Evolutionary conservation across 2,888 invertebrate species (phyloP).

Genomic region (Cecidostiba fungosa): DNA sequence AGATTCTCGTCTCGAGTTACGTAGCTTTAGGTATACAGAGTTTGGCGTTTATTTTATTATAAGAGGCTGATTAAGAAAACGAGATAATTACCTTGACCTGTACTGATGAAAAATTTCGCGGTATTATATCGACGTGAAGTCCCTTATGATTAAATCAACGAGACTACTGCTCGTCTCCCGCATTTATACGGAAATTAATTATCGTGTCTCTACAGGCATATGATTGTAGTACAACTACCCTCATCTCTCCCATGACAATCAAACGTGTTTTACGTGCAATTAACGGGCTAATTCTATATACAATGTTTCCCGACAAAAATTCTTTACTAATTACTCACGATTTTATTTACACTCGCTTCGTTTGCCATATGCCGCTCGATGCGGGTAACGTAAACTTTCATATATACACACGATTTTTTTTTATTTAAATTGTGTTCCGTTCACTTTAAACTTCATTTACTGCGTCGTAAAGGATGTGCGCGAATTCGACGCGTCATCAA

Average conservation of each 20-base stretch:
- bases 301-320: too few relatives aligned
- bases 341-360: not conserved
- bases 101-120: not conserved
- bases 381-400: not conserved
- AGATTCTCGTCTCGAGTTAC: not conserved
- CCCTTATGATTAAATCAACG: not conserved
- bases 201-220: not conserved
- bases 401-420: too few relatives aligned
- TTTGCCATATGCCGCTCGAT: not conserved
- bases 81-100: not conserved
- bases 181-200: conserved; percentile 45
- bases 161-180: not conserved
- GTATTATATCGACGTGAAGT: not conserved
- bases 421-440: too few relatives aligned
- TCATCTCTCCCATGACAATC: conserved; percentile 28
- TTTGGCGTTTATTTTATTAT: not conserved
- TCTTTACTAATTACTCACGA: not conserved
- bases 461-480: not conserved
- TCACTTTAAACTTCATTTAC: too few relatives aligned
- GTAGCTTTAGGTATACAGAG: not conserved
- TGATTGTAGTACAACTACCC: not conserved
- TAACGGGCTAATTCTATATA: conserved; percentile 27
- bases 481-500: conserved; percentile 46
- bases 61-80: too few relatives aligned
- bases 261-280: conserved; percentile 54